Base-by-base conservation (phyloP, 2,113 vertebrate species). In the Tyto alba region DNA sequence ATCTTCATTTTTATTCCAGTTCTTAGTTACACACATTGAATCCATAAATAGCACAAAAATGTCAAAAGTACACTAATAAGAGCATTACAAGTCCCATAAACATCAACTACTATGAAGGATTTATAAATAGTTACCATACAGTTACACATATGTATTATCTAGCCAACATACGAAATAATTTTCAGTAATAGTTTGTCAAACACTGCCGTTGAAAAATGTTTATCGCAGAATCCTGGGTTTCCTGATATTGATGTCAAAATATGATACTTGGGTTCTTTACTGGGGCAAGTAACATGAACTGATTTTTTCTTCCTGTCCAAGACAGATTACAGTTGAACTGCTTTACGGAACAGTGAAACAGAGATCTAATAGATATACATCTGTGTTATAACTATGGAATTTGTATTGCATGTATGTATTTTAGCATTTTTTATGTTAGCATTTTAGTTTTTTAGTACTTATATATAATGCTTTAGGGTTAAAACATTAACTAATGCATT, bases 171-270 rank as follows among this genome's bases (percentile, higher is more conserved):
- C 38, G 18, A 86, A 89, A 69, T n/a, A 15, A 26, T 22, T 87
- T 73, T 48, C 82, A 76, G 43, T 16, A 73, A 38, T 4, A 85
- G 16, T 41, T 43, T 62, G 16, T 67, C 67, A 85, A 93, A 55
- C 16, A 29, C 23, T 55, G 38, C 1, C 0, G 2, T 3, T 53
- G 48, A 73, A 57, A 50, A 25, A 1, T n/a, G 76, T 66, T 84
- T 72, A 82, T n/a, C 56, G 60, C 13, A 62, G 84, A 6, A 56
- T 32, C 12, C 19, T 13, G 11, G 53, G 32, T 80, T 90, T 84
- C 27, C n/a, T 43, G 47, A 62, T 71, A 57, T 3, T 93, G 27
- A 43, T 95, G 41, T 48, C 43, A 82, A 81, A 80, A 88, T 73
- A 40, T 6, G 16, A 17, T 76, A 45, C 38, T 29, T 60, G 47